Evolutionary conservation across 2,888 invertebrate species (phyloP), one percentile per base, ranked within the genome.

Genomic region (Tetragnatha montana): DNA sequence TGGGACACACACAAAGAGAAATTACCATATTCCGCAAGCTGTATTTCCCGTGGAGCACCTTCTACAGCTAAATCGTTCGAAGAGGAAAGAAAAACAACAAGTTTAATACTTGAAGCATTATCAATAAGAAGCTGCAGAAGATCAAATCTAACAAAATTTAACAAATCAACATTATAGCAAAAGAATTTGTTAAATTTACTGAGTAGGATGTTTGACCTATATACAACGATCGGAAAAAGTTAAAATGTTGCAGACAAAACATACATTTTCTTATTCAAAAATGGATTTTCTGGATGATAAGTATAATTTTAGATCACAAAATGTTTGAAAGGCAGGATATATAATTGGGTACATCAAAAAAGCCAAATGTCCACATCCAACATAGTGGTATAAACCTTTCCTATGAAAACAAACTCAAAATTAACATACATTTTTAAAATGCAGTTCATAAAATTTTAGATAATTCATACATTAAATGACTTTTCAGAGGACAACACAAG

Each of bases 1-100:
- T 22, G 22, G 51, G 82, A 82, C 74, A 79, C 73, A 88, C 22
- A 78, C 7, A 82, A 78, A 81, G 51, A 70, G 80, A 81, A 35
- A 74, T 76, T 85, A 91, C 85, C 88, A 81, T 88, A 89, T 89
- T 89, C 89, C 35, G 89, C 85, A 71, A 89, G 89, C 51, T 81
- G 89, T 71, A 85, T 89, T 81, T 89, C 89, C 47, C 69, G 76
- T 49, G 85, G 71, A 6, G 76, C 84, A 51, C 85, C 89, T 76
- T 89, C 89, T 47, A 60, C 73, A 60, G 73, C 79, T 83, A 69
- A 80, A 74, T 68, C 50, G 49, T 80, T 80, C 51, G 17, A 74
- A 80, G 68, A 22, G 71, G 51, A 22, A 81, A 80, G 80, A 78
- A 78, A 19, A 81, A 75, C 17, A 75, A 73, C 35, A 75, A 87